phyloP scores from a whole-genome alignment of 1,140 invertebrate genomes.

The Heliconius congener region DNA sequence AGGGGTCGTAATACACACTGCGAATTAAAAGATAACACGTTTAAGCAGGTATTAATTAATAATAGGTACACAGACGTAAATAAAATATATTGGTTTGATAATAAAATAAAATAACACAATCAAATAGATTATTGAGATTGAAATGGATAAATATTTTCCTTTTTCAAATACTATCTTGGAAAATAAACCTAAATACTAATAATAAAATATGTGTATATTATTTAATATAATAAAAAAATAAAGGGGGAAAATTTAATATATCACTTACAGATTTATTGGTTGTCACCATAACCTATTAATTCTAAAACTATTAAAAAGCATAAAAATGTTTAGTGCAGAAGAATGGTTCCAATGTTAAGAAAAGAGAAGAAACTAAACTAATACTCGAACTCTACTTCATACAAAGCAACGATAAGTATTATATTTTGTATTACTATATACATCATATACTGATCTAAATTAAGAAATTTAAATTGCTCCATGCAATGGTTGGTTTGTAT shows the following conservation, averaged over 20 bases:
- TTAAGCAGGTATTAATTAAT: neutral
- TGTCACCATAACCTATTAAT: conserved; percentile 2
- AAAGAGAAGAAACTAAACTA: conserved; percentile 15
- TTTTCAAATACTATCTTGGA: neutral
- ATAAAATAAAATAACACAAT: neutral
- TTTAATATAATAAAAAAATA: neutral
- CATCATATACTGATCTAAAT: neutral
- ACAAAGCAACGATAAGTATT: neutral
- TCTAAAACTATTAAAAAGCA: conserved; percentile 14
- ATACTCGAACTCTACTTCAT: neutral
- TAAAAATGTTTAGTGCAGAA: conserved; percentile 21
- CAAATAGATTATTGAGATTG: neutral
- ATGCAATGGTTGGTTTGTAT: conserved; percentile 5
- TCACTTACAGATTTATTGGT: conserved; percentile 11
- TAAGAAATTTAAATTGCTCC: neutral
- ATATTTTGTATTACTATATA: neutral
- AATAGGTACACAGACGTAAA: neutral
- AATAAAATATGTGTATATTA: neutral
- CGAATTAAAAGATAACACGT: conserved; percentile 64
- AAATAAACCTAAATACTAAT: neutral
- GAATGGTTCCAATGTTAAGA: conserved; percentile 15
- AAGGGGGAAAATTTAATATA: neutral
- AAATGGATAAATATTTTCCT: neutral
- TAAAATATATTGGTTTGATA: neutral
- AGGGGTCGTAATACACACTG: conserved; percentile 97